Evolutionary conservation across 2,888 invertebrate species (phyloP).

Genomic region (Macaria liturata): DNA sequence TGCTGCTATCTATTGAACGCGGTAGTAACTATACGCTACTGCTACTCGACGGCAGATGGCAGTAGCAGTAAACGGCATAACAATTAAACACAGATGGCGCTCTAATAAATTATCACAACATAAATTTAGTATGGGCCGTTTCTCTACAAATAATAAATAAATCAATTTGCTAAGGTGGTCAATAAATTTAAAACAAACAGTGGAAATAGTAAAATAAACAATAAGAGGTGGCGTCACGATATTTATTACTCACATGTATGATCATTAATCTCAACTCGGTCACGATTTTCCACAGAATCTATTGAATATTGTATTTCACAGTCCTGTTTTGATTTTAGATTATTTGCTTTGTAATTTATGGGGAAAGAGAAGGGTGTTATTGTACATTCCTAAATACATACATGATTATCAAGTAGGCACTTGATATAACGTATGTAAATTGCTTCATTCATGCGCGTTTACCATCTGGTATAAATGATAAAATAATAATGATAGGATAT

Average conservation of each 20-base stretch:
- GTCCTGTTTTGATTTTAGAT: slow-evolving; percentile 22
- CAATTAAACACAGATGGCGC: slow-evolving; percentile 35
- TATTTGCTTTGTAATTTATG: background rate
- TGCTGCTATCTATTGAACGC: slow-evolving; percentile 38
- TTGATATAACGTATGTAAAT: no score
- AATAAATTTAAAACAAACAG: slow-evolving; percentile 25
- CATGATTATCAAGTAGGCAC: no score
- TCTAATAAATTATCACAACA: slow-evolving; percentile 6
- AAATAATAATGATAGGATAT: no score
- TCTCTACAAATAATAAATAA: background rate
- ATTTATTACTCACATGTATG: slow-evolving; percentile 27
- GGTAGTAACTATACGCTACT: background rate
- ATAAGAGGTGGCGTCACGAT: slow-evolving; percentile 18
- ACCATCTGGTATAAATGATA: no score
- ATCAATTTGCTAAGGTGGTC: slow-evolving; percentile 11
- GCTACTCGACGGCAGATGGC: slow-evolving; percentile 64
- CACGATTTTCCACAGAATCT: slow-evolving; percentile 29
- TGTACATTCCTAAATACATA: no score
- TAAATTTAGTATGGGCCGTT: background rate
- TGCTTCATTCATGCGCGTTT: no score
- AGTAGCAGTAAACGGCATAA: slow-evolving; percentile 18
- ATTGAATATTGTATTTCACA: slow-evolving; percentile 13
- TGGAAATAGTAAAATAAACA: slow-evolving; percentile 19
- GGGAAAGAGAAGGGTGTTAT: no score
- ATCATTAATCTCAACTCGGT: slow-evolving; percentile 28